Conservation (phyloP, 1,140 invertebrate genomes). For the Helicoverpa armigera region DNA sequence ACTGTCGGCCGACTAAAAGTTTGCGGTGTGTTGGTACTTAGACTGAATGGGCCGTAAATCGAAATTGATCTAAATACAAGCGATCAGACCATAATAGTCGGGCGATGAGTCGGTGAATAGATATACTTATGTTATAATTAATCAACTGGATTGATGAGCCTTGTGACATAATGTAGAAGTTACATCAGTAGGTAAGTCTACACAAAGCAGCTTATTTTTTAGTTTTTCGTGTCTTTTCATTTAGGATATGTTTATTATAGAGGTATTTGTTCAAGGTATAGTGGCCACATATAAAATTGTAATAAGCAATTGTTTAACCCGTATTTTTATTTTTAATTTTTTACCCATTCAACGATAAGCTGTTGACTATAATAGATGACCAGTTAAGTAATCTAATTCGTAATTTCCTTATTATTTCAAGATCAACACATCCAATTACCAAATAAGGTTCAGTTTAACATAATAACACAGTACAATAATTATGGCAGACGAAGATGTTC, state of each 20-base stretch:
- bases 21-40: too few species aligned
- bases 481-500: background rate
- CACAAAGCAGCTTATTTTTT: too few species aligned
- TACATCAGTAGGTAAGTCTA: background rate
- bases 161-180: background rate
- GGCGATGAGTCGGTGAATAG: conserved; percentile 1
- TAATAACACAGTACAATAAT: background rate
- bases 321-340: too few species aligned
- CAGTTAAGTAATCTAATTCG: background rate
- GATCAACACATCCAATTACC: background rate
- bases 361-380: too few species aligned
- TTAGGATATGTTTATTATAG: too few species aligned
- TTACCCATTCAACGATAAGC: too few species aligned
- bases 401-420: background rate
- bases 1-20: too few species aligned
- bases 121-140: conserved; percentile 2
- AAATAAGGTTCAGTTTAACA: background rate
- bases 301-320: too few species aligned
- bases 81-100: background rate
- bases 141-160: background rate
- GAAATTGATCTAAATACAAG: conserved; percentile 35
- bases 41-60: background rate
- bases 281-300: too few species aligned
- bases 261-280: too few species aligned
- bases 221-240: too few species aligned